Evolutionary conservation across 2,888 invertebrate species (phyloP).

Genomic region (Drosophila prolongata): DNA sequence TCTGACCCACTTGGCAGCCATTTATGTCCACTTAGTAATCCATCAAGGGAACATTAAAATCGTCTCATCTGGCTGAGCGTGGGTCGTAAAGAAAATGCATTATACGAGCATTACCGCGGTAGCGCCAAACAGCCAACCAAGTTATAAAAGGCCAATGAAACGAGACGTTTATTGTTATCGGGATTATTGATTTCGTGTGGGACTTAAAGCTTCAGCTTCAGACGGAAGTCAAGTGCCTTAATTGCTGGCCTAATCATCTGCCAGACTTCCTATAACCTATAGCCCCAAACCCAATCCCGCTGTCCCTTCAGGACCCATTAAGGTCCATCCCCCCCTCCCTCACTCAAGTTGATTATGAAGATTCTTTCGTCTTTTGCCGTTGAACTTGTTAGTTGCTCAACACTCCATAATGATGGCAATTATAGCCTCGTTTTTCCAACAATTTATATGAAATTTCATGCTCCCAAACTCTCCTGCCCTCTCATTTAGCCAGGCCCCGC

Average conservation of each 20-base stretch:
- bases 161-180: slow-evolving; percentile 56
- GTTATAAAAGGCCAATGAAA: slow-evolving; percentile 64
- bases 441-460: slow-evolving; percentile 78
- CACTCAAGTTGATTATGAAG: slow-evolving; percentile 69
- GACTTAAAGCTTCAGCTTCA: slow-evolving; percentile 16
- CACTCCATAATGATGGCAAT: slow-evolving; percentile 84
- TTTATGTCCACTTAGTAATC: slow-evolving; percentile 58
- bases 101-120: slow-evolving; percentile 60
- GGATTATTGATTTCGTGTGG: slow-evolving; percentile 55
- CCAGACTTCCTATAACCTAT: slow-evolving; percentile 40
- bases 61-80: slow-evolving; percentile 41
- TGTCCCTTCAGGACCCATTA: slow-evolving; percentile 16
- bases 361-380: slow-evolving; percentile 43
- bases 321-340: background rate
- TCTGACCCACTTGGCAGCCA: slow-evolving; percentile 24
- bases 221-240: slow-evolving; percentile 56
- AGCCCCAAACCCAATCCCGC: background rate
- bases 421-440: slow-evolving; percentile 83
- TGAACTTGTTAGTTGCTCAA: slow-evolving; percentile 70
- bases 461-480: slow-evolving; percentile 12
- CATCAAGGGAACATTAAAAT: slow-evolving; percentile 59
- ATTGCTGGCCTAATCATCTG: slow-evolving; percentile 76
- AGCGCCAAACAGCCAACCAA: slow-evolving; percentile 28
- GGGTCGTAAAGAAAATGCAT: slow-evolving; percentile 70
- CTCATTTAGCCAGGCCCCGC: slow-evolving; percentile 40